Base-by-base conservation (phyloP, 2,888 invertebrate genomes). In the Sminthurides aquaticus region DNA sequence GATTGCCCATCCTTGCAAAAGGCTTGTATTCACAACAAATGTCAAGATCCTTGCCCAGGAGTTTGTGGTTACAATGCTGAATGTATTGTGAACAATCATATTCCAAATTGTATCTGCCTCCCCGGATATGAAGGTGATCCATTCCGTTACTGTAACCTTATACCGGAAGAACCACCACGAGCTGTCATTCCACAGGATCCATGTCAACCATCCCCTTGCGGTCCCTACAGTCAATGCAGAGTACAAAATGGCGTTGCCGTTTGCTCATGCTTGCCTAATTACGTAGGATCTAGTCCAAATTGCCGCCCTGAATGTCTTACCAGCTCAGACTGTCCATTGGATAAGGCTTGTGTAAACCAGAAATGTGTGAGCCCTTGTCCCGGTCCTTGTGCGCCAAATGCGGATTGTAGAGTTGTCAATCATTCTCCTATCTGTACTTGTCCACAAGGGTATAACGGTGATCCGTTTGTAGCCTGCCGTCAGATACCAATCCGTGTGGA, bases 401-500 rank as follows among this genome's bases (percentile, higher is more conserved):
- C 92, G 0, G 81, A 85, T 72, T 93, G 93, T 76, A 84, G 85
- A 75, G 86, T 89, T 1, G 85, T 90, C 69, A 88, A 90, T 76
- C 92, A 93, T 78, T 89, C 87, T 77, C 90, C 93, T 0, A 86
- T 91, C 59, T 93, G 93, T 77, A 87, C 85, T 71, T 93, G 93
- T 54, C 68, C 67, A 20, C 29, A 63, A 49, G 68, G 69, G n/a
- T 56, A 65, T 75, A 79, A 81, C 8, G 87, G 79, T 43, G 77
- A 78, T 73, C 76, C 79, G 28, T 75, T 75, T 52, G 62, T 61
- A 34, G 68, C 70, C 15, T 75, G 75, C 60, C 57, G 77, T 74
- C 65, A 24, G 15, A 29, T 61, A 1, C 68, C 68, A 28, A 57
- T 34, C 29, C 48, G 55, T 58, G 49, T 70, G 77, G 76, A 65